Evolutionary conservation across 2,113 vertebrate species (phyloP).

Genomic region (Tringa solitaria): DNA sequence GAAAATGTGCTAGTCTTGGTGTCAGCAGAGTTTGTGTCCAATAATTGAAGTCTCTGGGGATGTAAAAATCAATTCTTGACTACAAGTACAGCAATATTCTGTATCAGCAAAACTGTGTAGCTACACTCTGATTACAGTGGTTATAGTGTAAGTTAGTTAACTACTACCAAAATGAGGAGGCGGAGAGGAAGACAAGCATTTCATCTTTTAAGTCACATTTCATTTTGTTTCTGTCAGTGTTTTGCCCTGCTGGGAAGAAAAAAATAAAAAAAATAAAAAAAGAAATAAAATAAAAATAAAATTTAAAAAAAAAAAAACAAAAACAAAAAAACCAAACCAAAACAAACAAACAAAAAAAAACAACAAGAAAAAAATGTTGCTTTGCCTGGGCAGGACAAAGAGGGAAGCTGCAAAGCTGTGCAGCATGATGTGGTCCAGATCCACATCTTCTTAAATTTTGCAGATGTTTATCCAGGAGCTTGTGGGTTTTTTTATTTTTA

Average conservation of each 20-base stretch:
- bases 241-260: neutral
- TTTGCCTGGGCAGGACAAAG: neutral
- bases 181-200: neutral
- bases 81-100: neutral
- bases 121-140: constrained; percentile 8
- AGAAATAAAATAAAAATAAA: too few species aligned
- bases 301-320: too few species aligned
- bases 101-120: constrained; percentile 36
- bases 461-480: neutral
- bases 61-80: neutral
- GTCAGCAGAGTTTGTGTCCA: constrained; percentile 9
- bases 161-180: neutral
- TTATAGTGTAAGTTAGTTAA: constrained; percentile 30
- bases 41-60: neutral
- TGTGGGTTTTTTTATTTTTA: neutral
- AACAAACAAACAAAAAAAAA: neutral
- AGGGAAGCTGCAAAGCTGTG: neutral
- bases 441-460: neutral
- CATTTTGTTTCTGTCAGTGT: neutral
- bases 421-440: neutral
- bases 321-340: too few species aligned
- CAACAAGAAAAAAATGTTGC: neutral
- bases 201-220: neutral
- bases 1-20: neutral
- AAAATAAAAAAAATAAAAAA: neutral